phyloP scores from a whole-genome alignment of 2,113 vertebrate species.

The Myanophis thanlyinensis region DNA sequence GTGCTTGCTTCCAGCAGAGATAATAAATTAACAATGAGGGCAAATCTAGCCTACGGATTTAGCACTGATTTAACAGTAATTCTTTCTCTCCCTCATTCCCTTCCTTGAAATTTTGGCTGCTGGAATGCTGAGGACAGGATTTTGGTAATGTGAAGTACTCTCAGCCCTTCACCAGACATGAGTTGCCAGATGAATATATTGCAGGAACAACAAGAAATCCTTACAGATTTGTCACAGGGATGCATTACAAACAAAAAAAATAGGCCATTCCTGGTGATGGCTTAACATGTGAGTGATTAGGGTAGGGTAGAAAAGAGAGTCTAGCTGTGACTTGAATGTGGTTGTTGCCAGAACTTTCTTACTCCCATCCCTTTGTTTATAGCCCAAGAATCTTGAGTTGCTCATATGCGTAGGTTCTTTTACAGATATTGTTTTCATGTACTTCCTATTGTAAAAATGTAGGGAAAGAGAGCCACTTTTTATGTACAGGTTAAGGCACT shows the following conservation, averaged over 20 bases:
- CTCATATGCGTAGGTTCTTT: background rate
- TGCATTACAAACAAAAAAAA: background rate
- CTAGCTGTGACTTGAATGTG: background rate
- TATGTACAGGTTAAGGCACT: background rate
- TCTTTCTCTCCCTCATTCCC: background rate
- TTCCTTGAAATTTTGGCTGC: background rate
- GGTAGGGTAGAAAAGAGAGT: background rate
- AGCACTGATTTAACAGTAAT: background rate
- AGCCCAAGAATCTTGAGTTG: background rate
- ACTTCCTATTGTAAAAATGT: background rate
- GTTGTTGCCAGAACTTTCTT: background rate
- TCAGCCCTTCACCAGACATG: background rate
- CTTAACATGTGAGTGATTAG: background rate
- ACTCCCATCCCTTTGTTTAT: background rate
- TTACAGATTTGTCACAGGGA: background rate
- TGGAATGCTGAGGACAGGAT: background rate
- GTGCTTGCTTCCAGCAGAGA: slow-evolving; percentile 45
- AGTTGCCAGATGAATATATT: background rate
- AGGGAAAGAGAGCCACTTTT: background rate
- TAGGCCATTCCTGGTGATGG: background rate
- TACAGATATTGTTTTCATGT: background rate
- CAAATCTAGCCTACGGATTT: background rate
- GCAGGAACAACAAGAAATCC: background rate
- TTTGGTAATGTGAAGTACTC: background rate
- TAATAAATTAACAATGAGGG: slow-evolving; percentile 20